Evolutionary conservation across 2,888 invertebrate species (phyloP), one percentile per base, ranked within the genome.

Genomic region (Diloba caeruleocephala): DNA sequence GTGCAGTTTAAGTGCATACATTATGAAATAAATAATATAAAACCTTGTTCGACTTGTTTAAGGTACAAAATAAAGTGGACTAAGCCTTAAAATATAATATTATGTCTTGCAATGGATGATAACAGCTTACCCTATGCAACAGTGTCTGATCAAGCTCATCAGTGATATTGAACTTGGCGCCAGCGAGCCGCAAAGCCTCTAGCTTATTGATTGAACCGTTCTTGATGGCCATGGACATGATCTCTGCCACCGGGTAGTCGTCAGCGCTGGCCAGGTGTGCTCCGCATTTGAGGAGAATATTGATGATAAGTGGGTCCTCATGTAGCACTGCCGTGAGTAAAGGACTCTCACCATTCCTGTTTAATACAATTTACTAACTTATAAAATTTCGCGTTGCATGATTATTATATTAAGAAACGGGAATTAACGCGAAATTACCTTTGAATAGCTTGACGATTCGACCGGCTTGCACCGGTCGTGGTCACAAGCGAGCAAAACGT

Each of bases 231-330:
- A 92, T 75, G 4, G 96, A 96, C 43, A 97, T 85, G 71, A 96
- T 94, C 63, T 96, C 96, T 0, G 96, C 96, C 0, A 97, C 84
- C 0, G 93, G 85, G 19, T 94, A 89, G 0, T 94, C 87, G 56
- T 92, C 92, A 0, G 95, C 94, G 6, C 93, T 94, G 0, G 95
- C 94, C 14, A 97, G 82, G 73, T 96, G 96, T 1, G 97, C 97
- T 0, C 98, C 98, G 67, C 97, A 97, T 69, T 95, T 94, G 8
- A 95, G 86, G 0, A 98, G 89, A 1, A 97, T 66, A 14, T 94
- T 86, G 43, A 98, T 97, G 7, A 96, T 94, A 32, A 94, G 92
- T 10, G 94, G 91, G 46, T 94, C 94, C 71, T 96, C 96, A 31
- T 89, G 89, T 31, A 95, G 90, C 0, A 97, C 94, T 0, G 97